Conservation (phyloP, 2,888 invertebrate species). For the Drosophila demipolita region DNA sequence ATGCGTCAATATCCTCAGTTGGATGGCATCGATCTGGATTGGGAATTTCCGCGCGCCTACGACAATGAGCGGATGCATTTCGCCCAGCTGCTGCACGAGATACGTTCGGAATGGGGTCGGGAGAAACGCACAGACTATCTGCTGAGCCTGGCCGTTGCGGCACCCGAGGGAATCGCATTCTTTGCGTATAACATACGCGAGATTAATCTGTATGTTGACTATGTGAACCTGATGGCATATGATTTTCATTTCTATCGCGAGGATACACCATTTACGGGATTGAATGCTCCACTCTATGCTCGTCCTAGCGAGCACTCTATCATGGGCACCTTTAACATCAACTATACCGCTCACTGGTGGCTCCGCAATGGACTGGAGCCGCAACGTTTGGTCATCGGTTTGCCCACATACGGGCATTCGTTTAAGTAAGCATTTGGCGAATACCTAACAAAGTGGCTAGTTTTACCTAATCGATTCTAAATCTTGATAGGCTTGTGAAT, state of each 20-base stretch:
- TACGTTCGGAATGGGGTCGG: constrained; percentile 88
- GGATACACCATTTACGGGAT: constrained; percentile 92
- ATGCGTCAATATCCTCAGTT: constrained; percentile 79
- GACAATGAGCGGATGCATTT: constrained; percentile 90
- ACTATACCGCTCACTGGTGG: constrained; percentile 93
- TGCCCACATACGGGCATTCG: constrained; percentile 95
- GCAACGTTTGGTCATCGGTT: constrained; percentile 92
- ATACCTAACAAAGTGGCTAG: background rate
- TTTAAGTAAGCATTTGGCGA: constrained; percentile 86
- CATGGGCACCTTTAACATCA: constrained; percentile 91
- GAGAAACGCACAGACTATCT: constrained; percentile 87
- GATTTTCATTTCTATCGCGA: constrained; percentile 93
- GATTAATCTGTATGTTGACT: constrained; percentile 93
- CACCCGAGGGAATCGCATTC: constrained; percentile 90
- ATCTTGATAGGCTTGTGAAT: constrained; percentile 87
- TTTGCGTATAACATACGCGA: constrained; percentile 92
- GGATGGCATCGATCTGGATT: constrained; percentile 88
- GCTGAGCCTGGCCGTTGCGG: constrained; percentile 92
- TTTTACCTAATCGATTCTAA: background rate
- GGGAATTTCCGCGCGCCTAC: constrained; percentile 93
- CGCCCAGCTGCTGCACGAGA: constrained; percentile 90
- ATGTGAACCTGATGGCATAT: constrained; percentile 95
- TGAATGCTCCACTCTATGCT: constrained; percentile 92
- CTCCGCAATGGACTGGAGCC: constrained; percentile 90
- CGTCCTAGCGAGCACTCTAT: constrained; percentile 87